Conservation (phyloP, 35 echinoderm and acorn worm genomes). For the Antedon bifida region DNA sequence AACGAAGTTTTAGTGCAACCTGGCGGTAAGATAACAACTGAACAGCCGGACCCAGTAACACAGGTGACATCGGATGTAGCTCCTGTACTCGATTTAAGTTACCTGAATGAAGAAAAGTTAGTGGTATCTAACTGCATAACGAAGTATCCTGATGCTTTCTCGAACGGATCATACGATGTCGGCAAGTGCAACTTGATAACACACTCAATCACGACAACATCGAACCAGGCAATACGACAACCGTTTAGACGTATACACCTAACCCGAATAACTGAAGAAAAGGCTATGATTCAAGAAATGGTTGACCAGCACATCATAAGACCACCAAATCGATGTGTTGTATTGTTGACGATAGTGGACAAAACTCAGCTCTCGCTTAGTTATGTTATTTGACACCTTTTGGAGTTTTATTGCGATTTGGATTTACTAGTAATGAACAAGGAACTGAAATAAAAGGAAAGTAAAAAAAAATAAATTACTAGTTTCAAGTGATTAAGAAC, state of each 20-base stretch:
- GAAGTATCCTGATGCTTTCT: slow-evolving; percentile 1
- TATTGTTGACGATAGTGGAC: no score
- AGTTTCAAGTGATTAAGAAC: no score
- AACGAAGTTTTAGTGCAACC: background rate
- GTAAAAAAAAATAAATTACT: no score
- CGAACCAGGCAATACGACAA: background rate
- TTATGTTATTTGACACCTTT: no score
- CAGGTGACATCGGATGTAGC: background rate
- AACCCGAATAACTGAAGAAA: background rate
- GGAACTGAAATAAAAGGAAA: no score
- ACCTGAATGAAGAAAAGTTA: background rate
- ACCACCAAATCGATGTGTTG: background rate
- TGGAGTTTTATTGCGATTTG: no score
- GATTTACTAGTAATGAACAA: no score
- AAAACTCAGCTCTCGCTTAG: no score
- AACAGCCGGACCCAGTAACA: background rate
- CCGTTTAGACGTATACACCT: slow-evolving; percentile 14
- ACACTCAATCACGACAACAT: background rate
- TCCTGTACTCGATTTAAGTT: background rate
- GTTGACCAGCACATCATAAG: slow-evolving; percentile 14
- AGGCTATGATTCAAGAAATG: slow-evolving; percentile 19
- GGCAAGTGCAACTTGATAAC: slow-evolving; percentile 17
- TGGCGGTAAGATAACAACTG: background rate
- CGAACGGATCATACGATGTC: slow-evolving; percentile 13
- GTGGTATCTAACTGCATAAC: background rate